These are phyloP conservation scores for Microctenopoma stevenorrisi DNA, from an alignment of 2,797 vertebrate genomes.

Conservation along the genomic window DNA sequence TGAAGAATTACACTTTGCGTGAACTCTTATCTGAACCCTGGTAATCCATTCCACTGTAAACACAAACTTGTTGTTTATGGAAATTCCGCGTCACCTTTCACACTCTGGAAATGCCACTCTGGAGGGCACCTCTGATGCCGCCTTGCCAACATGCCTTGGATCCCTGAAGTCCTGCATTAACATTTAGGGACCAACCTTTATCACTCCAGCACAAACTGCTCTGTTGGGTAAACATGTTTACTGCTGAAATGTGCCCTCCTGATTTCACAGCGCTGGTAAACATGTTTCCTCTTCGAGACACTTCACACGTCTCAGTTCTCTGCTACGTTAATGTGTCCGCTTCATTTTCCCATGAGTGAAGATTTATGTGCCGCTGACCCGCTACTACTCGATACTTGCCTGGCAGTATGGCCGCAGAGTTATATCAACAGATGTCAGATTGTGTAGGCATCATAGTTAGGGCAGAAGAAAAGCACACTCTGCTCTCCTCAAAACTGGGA, in stretches of 20 bases:
- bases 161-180: slow-evolving; percentile 24
- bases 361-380: background rate
- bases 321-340: slow-evolving; percentile 7
- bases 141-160: slow-evolving; percentile 10
- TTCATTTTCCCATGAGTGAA: slow-evolving; percentile 20
- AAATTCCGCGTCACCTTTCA: slow-evolving; percentile 29
- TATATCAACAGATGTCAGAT: slow-evolving; percentile 68
- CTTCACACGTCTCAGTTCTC: slow-evolving; percentile 19
- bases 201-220: slow-evolving; percentile 44
- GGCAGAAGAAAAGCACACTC: slow-evolving; percentile 45
- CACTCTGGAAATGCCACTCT: slow-evolving; percentile 18
- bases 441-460: slow-evolving; percentile 65
- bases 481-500: slow-evolving; percentile 55
- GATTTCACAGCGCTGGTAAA: slow-evolving; percentile 45
- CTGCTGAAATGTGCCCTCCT: slow-evolving; percentile 45
- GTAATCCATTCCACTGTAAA: slow-evolving; percentile 18
- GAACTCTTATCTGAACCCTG: slow-evolving; percentile 50
- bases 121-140: slow-evolving; percentile 23
- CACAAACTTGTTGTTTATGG: slow-evolving; percentile 20
- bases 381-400: slow-evolving; percentile 3
- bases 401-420: slow-evolving; percentile 37
- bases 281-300: slow-evolving; percentile 58
- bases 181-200: slow-evolving; percentile 46
- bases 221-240: slow-evolving; percentile 56
- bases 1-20: slow-evolving; percentile 32